phyloP scores from a whole-genome alignment of 2,797 vertebrate species.

The Erpetoichthys calabaricus region DNA sequence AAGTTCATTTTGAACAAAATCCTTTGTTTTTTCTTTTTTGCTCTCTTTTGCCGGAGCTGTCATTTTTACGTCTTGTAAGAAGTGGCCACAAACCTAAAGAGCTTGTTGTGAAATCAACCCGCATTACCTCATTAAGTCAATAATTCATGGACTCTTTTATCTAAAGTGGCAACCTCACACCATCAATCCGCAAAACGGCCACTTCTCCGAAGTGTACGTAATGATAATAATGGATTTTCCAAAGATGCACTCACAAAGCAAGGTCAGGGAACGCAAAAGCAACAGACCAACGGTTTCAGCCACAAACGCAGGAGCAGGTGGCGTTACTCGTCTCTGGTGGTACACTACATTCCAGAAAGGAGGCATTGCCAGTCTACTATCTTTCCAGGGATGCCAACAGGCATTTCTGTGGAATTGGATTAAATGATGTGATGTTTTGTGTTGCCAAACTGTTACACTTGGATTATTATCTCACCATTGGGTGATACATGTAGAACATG shows the following conservation, averaged over 20 bases:
- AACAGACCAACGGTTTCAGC: conserved; percentile 43
- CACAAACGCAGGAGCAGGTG: conserved; percentile 57
- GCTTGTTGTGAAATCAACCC: conserved; percentile 63
- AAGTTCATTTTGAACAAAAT: neutral
- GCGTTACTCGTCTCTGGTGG: conserved; percentile 31
- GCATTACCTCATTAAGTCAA: conserved; percentile 89
- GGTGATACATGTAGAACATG: too few species aligned
- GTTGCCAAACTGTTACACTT: too few species aligned
- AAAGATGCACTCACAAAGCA: conserved; percentile 56
- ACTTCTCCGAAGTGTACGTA: conserved; percentile 60
- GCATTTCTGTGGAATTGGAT: too few species aligned
- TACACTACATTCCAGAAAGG: too few species aligned
- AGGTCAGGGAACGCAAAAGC: conserved; percentile 51
- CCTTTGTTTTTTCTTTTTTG: conserved; percentile 10
- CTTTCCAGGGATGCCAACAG: too few species aligned
- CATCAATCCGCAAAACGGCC: conserved; percentile 63
- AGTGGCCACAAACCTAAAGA: conserved; percentile 46
- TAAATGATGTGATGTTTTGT: too few species aligned
- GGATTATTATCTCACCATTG: too few species aligned
- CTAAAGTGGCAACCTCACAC: conserved; percentile 73
- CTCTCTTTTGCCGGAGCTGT: conserved; percentile 21
- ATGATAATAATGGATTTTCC: conserved; percentile 71
- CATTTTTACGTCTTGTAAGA: conserved; percentile 42
- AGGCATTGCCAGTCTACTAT: too few species aligned
- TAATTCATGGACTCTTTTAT: conserved; percentile 84